A percentile compares a stretch with the other conserved stretches of the same genome.
phyloP scores from a whole-genome alignment of 2,888 invertebrate species.

The Pterostichus niger region DNA sequence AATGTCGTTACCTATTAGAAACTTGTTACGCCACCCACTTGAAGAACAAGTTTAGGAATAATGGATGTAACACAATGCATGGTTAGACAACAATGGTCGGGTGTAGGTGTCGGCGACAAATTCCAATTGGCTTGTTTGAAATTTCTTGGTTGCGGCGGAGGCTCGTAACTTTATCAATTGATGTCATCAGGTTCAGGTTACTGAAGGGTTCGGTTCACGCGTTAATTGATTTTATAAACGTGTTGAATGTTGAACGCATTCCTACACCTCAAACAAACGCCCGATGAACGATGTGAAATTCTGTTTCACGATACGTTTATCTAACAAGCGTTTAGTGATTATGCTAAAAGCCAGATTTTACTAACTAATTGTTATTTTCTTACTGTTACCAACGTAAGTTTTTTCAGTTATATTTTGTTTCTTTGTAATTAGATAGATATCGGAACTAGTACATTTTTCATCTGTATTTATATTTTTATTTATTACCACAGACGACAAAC shows the following conservation, averaged over 20 bases:
- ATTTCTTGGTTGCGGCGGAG: not conserved
- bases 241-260: constrained; percentile 37
- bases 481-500: too few species aligned
- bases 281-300: not conserved
- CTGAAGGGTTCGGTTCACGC: constrained; percentile 3
- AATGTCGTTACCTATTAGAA: not conserved
- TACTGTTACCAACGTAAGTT: too few species aligned
- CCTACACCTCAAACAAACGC: constrained; percentile 33
- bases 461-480: too few species aligned
- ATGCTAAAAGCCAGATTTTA: not conserved
- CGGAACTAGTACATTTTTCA: too few species aligned
- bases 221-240: constrained; percentile 47
- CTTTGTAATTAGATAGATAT: too few species aligned
- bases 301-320: constrained; percentile 24
- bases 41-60: constrained; percentile 8
- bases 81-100: constrained; percentile 6
- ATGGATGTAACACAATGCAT: constrained; percentile 19
- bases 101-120: not conserved
- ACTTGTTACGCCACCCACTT: not conserved
- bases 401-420: too few species aligned
- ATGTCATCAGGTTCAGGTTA: not conserved
- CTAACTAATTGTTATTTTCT: too few species aligned
- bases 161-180: constrained; percentile 40
- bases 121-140: constrained; percentile 35
- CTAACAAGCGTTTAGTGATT: not conserved